phyloP scores from a whole-genome alignment of 2,888 invertebrate species.

The Brachylomia viminalis region DNA sequence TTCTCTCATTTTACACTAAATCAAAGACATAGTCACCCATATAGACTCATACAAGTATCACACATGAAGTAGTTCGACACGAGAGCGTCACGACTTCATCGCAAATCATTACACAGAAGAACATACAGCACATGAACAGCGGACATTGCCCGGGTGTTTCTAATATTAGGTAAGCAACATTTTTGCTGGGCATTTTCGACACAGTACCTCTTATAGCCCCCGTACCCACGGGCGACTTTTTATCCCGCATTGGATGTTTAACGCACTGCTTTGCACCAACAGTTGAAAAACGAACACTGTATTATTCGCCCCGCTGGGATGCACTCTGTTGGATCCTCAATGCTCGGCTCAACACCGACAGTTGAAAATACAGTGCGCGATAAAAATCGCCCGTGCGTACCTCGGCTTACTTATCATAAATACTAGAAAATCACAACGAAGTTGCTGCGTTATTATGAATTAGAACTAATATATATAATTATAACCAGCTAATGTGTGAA shows the following conservation, averaged over 20 bases:
- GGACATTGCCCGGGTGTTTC: not conserved
- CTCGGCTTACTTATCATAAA: no score
- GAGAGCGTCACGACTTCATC: constrained; percentile 16
- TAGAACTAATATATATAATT: no score
- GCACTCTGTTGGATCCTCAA: no score
- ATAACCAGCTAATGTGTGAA: constrained; percentile 23
- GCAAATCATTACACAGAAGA: not conserved
- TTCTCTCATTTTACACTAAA: constrained; percentile 21
- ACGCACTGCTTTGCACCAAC: no score
- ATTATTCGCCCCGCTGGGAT: no score
- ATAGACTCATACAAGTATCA: constrained; percentile 48
- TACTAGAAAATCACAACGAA: constrained; percentile 25
- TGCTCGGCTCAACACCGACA: no score
- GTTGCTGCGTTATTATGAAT: constrained; percentile 1
- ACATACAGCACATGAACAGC: constrained; percentile 10
- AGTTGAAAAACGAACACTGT: no score
- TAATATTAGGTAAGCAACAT: constrained; percentile 5
- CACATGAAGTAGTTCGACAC: constrained; percentile 34
- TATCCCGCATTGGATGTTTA: no score
- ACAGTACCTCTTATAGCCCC: not conserved
- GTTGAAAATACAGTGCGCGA: no score
- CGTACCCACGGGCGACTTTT: no score
- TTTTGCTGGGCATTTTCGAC: not conserved
- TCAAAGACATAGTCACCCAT: constrained; percentile 34
- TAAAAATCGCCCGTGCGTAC: no score